These are phyloP conservation scores for Emesis russula DNA, from an alignment of 2,888 invertebrate genomes.

Conservation along the genomic window DNA sequence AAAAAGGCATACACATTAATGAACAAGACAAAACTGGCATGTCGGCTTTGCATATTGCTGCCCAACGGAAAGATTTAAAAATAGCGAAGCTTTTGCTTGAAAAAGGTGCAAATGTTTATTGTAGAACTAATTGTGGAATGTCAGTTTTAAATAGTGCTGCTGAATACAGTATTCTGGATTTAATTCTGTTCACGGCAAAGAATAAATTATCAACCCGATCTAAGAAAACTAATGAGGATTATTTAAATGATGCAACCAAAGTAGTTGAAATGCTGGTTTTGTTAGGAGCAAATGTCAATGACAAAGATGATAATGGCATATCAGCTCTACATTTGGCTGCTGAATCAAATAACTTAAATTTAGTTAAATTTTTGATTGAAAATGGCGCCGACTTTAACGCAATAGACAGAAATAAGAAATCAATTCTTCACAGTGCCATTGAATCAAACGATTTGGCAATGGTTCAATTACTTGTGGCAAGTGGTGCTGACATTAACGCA, in stretches of 20 bases:
- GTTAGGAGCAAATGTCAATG: not conserved
- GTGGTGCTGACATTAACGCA: not conserved
- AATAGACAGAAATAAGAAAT: not conserved
- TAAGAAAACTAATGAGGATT: not conserved
- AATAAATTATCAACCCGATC: not conserved
- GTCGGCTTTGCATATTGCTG: constrained; percentile 18
- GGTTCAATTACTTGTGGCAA: not conserved
- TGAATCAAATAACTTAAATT: not conserved
- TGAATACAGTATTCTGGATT: not conserved
- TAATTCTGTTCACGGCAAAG: not conserved
- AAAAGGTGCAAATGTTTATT: not conserved
- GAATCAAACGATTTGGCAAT: not conserved
- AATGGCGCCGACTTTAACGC: not conserved
- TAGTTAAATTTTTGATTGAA: constrained; percentile 11
- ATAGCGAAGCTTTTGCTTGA: not conserved
- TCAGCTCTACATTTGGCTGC: constrained; percentile 41
- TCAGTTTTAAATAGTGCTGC: constrained; percentile 5
- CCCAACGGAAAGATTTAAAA: not conserved
- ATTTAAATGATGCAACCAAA: not conserved
- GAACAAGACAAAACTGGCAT: not conserved
- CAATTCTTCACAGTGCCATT: not conserved
- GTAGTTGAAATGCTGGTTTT: not conserved
- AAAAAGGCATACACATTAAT: constrained; percentile 9
- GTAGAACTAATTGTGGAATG: not conserved
- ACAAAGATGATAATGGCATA: constrained; percentile 24